Evolutionary conservation across 2,888 invertebrate genomes (phyloP).

Genomic region (Nomada goodeniana): DNA sequence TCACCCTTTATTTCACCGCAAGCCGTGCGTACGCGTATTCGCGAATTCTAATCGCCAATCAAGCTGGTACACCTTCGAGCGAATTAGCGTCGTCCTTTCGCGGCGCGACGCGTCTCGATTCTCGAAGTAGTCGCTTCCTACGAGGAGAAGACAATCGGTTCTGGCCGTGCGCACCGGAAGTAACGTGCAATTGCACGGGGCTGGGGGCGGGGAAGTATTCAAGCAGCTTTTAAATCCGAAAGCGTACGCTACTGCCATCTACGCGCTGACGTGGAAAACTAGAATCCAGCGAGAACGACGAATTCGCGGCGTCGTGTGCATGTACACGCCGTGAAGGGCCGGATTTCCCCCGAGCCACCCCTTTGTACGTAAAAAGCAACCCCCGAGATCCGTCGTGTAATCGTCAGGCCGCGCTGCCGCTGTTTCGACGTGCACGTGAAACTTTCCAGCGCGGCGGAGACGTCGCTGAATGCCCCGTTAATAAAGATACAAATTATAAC

Average conservation of each 20-base stretch:
- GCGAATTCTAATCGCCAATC: background rate
- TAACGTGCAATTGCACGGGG: slow-evolving; percentile 20
- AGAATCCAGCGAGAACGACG: slow-evolving; percentile 62
- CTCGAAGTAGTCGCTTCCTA: slow-evolving; percentile 15
- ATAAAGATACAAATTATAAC: background rate
- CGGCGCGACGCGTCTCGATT: background rate
- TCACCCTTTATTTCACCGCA: no score
- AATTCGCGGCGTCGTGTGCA: slow-evolving; percentile 46
- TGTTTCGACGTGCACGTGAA: background rate
- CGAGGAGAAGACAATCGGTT: slow-evolving; percentile 15
- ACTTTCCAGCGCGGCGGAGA: background rate
- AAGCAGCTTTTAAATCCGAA: slow-evolving; percentile 64
- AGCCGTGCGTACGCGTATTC: no score
- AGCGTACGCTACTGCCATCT: slow-evolving; percentile 76
- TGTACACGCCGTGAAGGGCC: slow-evolving; percentile 43
- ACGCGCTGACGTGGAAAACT: slow-evolving; percentile 72
- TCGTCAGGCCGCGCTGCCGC: slow-evolving; percentile 34
- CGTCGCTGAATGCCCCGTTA: no score
- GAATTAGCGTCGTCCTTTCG: background rate
- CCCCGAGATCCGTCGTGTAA: slow-evolving; percentile 48
- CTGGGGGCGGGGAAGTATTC: slow-evolving; percentile 17
- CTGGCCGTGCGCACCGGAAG: slow-evolving; percentile 24
- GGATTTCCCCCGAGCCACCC: slow-evolving; percentile 51
- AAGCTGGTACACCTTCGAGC: background rate
- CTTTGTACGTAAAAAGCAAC: slow-evolving; percentile 56